Percentiles rank a stretch among this genome's conserved stretches.
phyloP scores from a whole-genome alignment of 2,888 invertebrate genomes.

The Troides helena region DNA sequence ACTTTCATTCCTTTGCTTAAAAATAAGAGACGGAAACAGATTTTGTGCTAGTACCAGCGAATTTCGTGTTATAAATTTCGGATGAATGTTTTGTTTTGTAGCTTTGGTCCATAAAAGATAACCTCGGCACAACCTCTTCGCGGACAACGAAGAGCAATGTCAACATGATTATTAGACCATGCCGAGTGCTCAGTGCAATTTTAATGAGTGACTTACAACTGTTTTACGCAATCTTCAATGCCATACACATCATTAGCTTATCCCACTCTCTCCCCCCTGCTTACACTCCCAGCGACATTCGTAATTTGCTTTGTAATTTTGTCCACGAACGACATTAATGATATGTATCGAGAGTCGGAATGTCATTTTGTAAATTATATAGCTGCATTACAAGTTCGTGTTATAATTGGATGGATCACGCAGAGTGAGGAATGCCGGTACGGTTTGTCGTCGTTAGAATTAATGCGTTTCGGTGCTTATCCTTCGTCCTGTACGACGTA shows the following conservation, averaged over 20 bases:
- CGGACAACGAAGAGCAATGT: constrained; percentile 3
- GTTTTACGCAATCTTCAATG: constrained; percentile 22
- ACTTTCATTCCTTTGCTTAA: no score
- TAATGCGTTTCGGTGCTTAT: constrained; percentile 14
- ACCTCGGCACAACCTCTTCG: no score
- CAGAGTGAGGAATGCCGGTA: constrained; percentile 39
- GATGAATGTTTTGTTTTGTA: no score
- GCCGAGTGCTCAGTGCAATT: constrained; percentile 12
- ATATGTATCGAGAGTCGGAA: constrained; percentile 43
- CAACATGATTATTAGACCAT: constrained; percentile 9
- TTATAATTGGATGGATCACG: constrained; percentile 44
- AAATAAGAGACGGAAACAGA: no score
- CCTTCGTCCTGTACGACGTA: background rate
- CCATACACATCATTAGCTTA: constrained; percentile 29
- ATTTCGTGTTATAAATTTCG: no score
- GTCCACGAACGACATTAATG: constrained; percentile 42
- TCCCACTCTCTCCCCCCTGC: constrained; percentile 24
- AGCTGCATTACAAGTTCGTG: constrained; percentile 36
- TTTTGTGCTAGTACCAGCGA: no score
- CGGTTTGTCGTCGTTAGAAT: constrained; percentile 32
- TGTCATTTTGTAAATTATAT: constrained; percentile 46
- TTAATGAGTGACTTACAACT: constrained; percentile 10
- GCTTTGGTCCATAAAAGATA: no score
- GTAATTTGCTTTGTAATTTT: constrained; percentile 43
- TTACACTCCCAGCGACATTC: constrained; percentile 34